A percentile compares a stretch with the other conserved stretches of the same genome.
These are phyloP conservation scores for Genyomyrus donnyi DNA, from an alignment of 2,113 vertebrate genomes.

Conservation along the genomic window DNA sequence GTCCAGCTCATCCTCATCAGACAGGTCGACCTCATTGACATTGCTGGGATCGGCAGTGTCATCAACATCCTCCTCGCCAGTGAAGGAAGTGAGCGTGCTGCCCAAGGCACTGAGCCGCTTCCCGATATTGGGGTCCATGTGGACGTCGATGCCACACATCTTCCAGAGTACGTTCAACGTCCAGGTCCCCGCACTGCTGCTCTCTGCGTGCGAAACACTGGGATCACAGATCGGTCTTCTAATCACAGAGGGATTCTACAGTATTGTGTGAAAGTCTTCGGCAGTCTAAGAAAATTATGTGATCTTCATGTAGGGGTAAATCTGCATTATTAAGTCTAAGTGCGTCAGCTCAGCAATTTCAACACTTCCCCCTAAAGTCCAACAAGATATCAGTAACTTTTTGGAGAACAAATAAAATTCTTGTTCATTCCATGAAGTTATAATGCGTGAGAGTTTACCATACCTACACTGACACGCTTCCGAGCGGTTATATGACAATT, in stretches of 20 bases:
- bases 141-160: slow-evolving; percentile 97
- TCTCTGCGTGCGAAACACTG: slow-evolving; percentile 63
- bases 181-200: slow-evolving; percentile 94
- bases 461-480: slow-evolving; percentile 20
- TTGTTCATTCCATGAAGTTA: neutral
- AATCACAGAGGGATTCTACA: neutral
- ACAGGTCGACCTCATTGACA: slow-evolving; percentile 81
- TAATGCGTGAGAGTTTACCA: neutral
- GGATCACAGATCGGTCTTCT: neutral
- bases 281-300: neutral
- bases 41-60: slow-evolving; percentile 90
- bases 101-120: slow-evolving; percentile 91
- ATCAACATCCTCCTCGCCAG: slow-evolving; percentile 87
- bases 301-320: neutral
- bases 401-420: neutral
- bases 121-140: slow-evolving; percentile 98
- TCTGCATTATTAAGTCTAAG: neutral
- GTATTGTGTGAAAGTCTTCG: neutral
- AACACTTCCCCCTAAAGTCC: neutral
- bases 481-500: slow-evolving; percentile 26
- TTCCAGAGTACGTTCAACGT: slow-evolving; percentile 96
- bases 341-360: neutral
- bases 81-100: slow-evolving; percentile 88
- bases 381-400: neutral
- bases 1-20: slow-evolving; percentile 88